A percentile compares a stretch with the other conserved stretches of the same genome.
These are phyloP conservation scores for Drosophila ustulata DNA, from an alignment of 2,888 invertebrate genomes.

Conservation along the genomic window DNA sequence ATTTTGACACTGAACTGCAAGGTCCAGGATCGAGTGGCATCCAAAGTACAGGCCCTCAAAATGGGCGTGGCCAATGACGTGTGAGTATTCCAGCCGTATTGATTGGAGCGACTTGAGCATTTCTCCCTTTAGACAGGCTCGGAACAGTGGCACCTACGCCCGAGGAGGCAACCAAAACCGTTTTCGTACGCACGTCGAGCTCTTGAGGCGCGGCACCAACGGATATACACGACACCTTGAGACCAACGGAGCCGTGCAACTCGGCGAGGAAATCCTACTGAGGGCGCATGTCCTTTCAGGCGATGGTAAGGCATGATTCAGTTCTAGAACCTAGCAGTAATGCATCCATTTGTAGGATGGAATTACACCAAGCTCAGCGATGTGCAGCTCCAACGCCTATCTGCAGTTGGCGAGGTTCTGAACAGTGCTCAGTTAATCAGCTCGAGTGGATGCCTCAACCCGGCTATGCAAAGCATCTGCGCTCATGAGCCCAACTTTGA, in stretches of 20 bases:
- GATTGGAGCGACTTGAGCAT: background rate
- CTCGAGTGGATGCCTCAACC: constrained; percentile 85
- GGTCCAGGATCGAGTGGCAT: constrained; percentile 86
- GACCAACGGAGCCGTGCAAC: constrained; percentile 86
- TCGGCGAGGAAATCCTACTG: constrained; percentile 87
- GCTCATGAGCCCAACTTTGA: constrained; percentile 85
- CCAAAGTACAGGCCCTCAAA: constrained; percentile 86
- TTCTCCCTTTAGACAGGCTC: constrained; percentile 76
- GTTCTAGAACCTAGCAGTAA: background rate
- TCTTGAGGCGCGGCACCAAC: constrained; percentile 85
- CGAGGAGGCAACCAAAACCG: constrained; percentile 86
- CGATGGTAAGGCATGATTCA: constrained; percentile 85
- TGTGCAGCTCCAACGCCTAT: constrained; percentile 85
- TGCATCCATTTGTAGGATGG: constrained; percentile 78
- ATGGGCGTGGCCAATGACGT: constrained; percentile 84
- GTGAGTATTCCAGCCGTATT: constrained; percentile 71
- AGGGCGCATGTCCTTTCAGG: constrained; percentile 86
- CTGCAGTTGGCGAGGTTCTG: constrained; percentile 78
- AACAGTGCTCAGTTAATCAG: constrained; percentile 85
- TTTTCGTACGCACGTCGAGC: constrained; percentile 86
- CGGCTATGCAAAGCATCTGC: constrained; percentile 85
- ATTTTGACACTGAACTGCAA: constrained; percentile 87
- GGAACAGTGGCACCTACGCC: constrained; percentile 85
- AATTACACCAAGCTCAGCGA: constrained; percentile 86
- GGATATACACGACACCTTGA: constrained; percentile 86